Evolutionary conservation across 2,113 vertebrate genomes (phyloP).

Genomic region (Tetrao urogallus): DNA sequence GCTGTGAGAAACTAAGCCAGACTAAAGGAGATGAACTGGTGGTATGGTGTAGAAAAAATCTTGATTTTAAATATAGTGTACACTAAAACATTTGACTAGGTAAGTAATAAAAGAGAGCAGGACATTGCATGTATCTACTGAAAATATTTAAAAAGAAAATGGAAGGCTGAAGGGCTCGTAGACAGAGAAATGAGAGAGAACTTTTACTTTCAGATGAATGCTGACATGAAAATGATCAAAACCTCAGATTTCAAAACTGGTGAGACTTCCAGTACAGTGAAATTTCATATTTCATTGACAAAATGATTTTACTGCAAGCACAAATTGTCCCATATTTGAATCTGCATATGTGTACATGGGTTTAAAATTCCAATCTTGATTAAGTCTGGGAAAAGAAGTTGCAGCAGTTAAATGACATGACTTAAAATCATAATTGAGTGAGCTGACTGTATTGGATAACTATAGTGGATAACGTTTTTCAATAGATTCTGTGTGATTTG

Average conservation of each 20-base stretch:
- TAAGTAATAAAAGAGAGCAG: background rate
- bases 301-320: background rate
- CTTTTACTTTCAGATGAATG: background rate
- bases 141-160: background rate
- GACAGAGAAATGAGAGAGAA: background rate
- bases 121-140: background rate
- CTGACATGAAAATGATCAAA: background rate
- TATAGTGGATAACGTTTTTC: background rate
- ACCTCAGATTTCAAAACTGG: background rate
- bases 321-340: background rate
- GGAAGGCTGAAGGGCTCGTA: background rate
- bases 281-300: background rate
- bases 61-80: background rate
- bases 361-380: background rate
- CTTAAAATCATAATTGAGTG: background rate
- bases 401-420: background rate
- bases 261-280: background rate
- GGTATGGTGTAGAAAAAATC: fast-evolving
- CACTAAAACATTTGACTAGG: background rate
- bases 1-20: background rate
- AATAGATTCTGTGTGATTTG: background rate
- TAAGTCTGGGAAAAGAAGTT: background rate
- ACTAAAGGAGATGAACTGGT: background rate
- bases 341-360: background rate
- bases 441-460: background rate